These are phyloP conservation scores for Ommatoiulus sabulosus DNA, from an alignment of 2,888 invertebrate genomes.

Conservation along the genomic window DNA sequence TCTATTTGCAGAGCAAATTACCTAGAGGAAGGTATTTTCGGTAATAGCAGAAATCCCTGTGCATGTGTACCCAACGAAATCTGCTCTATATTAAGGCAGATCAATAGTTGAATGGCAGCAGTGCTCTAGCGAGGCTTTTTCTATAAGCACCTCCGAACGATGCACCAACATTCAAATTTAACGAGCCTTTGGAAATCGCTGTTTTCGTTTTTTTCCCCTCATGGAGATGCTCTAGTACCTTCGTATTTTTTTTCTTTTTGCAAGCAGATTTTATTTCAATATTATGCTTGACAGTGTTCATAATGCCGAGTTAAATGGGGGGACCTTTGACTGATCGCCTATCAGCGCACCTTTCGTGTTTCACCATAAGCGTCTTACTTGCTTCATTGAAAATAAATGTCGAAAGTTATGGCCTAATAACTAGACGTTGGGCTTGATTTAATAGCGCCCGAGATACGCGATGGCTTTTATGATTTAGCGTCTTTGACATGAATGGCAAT, in stretches of 20 bases:
- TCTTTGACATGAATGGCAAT: slow-evolving; percentile 8
- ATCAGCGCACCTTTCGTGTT: slow-evolving; percentile 22
- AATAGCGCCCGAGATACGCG: neutral
- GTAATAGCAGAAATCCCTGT: slow-evolving; percentile 27
- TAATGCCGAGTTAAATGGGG: slow-evolving; percentile 3
- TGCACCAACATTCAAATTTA: slow-evolving; percentile 28
- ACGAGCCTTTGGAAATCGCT: slow-evolving; percentile 18
- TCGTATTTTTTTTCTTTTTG: neutral
- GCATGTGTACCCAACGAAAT: slow-evolving; percentile 19
- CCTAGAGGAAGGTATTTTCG: slow-evolving; percentile 26
- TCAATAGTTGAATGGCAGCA: slow-evolving; percentile 20
- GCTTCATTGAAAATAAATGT: slow-evolving; percentile 22
- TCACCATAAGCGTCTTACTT: neutral
- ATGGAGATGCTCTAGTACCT: neutral
- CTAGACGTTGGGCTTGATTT: neutral
- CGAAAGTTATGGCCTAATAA: slow-evolving; percentile 34
- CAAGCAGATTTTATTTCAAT: neutral
- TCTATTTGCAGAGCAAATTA: slow-evolving; percentile 34
- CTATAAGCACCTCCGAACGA: slow-evolving; percentile 12
- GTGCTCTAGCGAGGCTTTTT: neutral
- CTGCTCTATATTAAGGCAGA: slow-evolving; percentile 16
- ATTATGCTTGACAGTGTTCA: neutral
- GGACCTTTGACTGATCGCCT: neutral
- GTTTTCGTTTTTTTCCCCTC: neutral
- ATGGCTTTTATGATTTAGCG: slow-evolving; percentile 28